Percentiles rank a stretch among this genome's conserved stretches.
Evolutionary conservation across 2,888 invertebrate species (phyloP).

Genomic region (Acanthococcus lagerstroemiae): DNA sequence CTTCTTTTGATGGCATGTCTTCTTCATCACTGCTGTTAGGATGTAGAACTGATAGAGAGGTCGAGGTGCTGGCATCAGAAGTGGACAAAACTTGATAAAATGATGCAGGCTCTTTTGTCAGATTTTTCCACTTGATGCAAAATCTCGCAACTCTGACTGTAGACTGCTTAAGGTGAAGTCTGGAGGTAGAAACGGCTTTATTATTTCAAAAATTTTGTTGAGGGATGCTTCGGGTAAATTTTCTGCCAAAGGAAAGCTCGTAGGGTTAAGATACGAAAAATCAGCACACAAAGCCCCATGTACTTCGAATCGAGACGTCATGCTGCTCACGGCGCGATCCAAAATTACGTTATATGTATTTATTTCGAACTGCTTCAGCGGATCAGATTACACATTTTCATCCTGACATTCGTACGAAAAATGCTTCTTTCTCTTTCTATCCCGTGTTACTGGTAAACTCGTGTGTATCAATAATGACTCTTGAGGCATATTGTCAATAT

Average conservation of each 20-base stretch:
- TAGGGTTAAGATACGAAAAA: not conserved
- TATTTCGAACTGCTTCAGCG: not conserved
- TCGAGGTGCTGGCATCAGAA: not conserved
- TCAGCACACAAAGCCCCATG: not conserved
- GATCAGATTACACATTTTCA: not conserved
- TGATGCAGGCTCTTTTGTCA: not conserved
- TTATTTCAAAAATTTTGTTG: not conserved
- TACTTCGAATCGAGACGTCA: not conserved
- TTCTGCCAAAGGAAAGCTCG: not conserved
- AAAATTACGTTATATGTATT: not conserved
- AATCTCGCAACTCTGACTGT: not conserved
- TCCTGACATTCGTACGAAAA: not conserved
- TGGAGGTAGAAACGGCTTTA: not conserved
- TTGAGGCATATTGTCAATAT: not conserved
- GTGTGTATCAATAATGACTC: not conserved
- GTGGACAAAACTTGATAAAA: not conserved
- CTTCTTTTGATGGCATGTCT: not conserved
- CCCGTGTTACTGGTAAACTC: not conserved
- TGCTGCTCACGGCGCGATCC: not conserved
- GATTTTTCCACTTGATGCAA: not conserved
- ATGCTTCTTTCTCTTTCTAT: not conserved
- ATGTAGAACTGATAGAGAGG: too few relatives aligned
- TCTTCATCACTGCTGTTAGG: not conserved
- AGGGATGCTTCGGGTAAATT: not conserved
- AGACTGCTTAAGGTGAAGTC: not conserved